Conservation (phyloP, 2,888 invertebrate species). For the Cosmia pyralina region DNA sequence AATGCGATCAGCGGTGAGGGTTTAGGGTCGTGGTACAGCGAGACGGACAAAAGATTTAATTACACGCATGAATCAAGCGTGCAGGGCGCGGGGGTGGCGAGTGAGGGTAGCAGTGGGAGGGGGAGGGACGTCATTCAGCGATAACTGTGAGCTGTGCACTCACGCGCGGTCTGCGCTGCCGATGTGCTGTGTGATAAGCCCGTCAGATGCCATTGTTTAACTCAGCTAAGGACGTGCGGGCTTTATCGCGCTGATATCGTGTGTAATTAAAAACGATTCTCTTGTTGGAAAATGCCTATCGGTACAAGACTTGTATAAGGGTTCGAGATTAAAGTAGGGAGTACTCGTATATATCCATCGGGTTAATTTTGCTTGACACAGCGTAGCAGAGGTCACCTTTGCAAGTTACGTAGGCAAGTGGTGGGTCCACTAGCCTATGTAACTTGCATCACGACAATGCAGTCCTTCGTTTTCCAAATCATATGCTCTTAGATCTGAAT, state of each 20-base stretch:
- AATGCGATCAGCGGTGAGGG: constrained; percentile 77
- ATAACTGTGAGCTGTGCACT: constrained; percentile 81
- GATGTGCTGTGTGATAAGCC: constrained; percentile 79
- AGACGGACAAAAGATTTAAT: constrained; percentile 89
- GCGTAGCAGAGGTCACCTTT: background rate
- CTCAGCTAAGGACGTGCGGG: constrained; percentile 79
- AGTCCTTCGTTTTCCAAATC: background rate
- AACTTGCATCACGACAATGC: background rate
- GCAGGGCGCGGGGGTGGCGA: constrained; percentile 69
- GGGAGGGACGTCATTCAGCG: constrained; percentile 72
- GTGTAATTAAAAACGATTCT: constrained; percentile 74
- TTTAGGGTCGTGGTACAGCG: constrained; percentile 77
- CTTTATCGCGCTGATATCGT: constrained; percentile 79
- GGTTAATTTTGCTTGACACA: constrained; percentile 10
- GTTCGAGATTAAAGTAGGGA: constrained; percentile 2
- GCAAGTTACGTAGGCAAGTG: too few relatives aligned
- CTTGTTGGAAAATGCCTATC: constrained; percentile 41
- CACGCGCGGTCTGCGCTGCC: constrained; percentile 76
- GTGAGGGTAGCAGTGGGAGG: constrained; percentile 67
- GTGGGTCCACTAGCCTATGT: background rate
- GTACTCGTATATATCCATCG: background rate
- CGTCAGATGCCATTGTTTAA: constrained; percentile 78
- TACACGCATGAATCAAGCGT: constrained; percentile 89
- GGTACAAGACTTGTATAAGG: constrained; percentile 35
- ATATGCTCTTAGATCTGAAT: background rate